Evolutionary conservation across 2,888 invertebrate species (phyloP), one percentile per base, ranked within the genome.

Genomic region (Xestia sexstrigata): DNA sequence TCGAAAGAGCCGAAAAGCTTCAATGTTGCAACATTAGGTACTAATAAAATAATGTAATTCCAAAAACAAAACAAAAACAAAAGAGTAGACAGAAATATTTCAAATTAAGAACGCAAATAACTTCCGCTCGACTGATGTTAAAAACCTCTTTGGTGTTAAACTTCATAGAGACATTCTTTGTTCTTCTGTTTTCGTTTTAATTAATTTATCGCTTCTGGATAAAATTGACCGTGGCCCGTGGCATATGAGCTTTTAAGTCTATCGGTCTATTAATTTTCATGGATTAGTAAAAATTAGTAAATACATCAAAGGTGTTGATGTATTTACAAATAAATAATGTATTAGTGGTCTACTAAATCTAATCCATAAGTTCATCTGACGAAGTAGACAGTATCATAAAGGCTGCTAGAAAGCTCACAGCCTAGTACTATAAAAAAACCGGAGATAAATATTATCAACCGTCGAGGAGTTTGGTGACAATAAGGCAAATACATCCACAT

Each of bases 51-150:
- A 55, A 20, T n/a, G 20, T 49, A 17, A 45, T 73, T 75, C 70
- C 30, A 62, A 82, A 83, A 62, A 60, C 4, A 60, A 79, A 84
- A 52, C 45, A 74, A 35, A 60, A 66, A 58, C 55, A 72, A 70
- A 58, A 60, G n/a, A 60, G 11, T 70, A 35, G 35, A 74, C 35
- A 62, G 42, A 69, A 45, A 63, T 13, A 78, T 55, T 74, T 67
- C 74, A 60, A 83, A 84, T 47, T 83, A 67, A 75, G 79, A 86
- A 83, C 79, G 60, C 79, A 69, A 74, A 70, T 83, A 83, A 84
- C 79, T 84, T 86, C 83, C 83, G 86, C 63, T 65, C 45, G 63
- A 49, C 39, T 70, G 72, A 67, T 62, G 62, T 72, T 79, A 72
- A 68, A 73, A 66, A 79, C 74, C 72, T 78, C 63, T 83, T 86